Percentiles rank a stretch among this genome's conserved stretches.
Conservation (phyloP, 2,113 vertebrate genomes). For the Rattus rattus region DNA sequence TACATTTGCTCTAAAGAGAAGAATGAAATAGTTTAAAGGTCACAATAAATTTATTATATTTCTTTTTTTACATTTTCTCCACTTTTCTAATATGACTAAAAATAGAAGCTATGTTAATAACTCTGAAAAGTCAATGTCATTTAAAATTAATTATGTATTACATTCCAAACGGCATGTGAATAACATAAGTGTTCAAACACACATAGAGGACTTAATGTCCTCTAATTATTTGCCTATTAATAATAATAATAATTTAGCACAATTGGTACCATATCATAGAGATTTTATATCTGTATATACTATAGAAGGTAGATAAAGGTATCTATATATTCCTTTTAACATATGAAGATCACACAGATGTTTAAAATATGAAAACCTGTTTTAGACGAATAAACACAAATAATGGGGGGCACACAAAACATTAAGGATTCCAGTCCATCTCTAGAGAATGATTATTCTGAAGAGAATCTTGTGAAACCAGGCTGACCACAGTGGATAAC, state of each 20-base stretch:
- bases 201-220: not conserved
- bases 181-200: not conserved
- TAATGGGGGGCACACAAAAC: not conserved
- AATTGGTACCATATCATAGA: not conserved
- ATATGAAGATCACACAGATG: not conserved
- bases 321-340: not conserved
- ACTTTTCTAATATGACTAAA: constrained; percentile 4
- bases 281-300: not conserved
- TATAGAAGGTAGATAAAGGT: not conserved
- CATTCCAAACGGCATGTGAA: not conserved
- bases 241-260: not conserved
- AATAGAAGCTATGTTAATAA: not conserved
- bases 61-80: not conserved
- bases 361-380: constrained; percentile 3
- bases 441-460: not conserved
- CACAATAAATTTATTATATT: not conserved
- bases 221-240: not conserved
- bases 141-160: not conserved
- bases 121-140: not conserved
- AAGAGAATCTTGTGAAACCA: not conserved
- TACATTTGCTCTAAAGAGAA: not conserved
- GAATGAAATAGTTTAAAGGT: not conserved
- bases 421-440: not conserved
- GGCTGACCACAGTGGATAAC: not conserved
- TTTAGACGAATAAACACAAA: not conserved